These are phyloP conservation scores for Eubasilissa regina DNA, from an alignment of 1,140 invertebrate genomes.

Conservation along the genomic window DNA sequence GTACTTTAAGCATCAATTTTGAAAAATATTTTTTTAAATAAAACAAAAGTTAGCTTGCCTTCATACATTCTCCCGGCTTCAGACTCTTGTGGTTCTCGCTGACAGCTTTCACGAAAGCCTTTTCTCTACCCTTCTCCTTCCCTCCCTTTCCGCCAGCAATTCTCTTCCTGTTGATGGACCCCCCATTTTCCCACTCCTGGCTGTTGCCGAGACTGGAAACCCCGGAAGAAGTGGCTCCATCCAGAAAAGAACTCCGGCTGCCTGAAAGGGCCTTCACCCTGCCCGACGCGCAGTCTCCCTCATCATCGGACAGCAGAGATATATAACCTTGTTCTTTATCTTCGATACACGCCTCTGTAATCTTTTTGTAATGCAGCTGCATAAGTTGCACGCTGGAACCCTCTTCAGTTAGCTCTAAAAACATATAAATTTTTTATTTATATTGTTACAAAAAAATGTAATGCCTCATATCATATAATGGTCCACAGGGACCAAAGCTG, in stretches of 20 bases:
- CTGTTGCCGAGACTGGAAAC: not conserved
- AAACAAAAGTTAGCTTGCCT: slow-evolving; percentile 63
- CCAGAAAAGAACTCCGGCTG: too few relatives aligned
- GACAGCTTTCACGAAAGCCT: slow-evolving; percentile 61
- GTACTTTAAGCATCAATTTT: too few relatives aligned
- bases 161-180: not conserved
- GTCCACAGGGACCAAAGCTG: too few relatives aligned
- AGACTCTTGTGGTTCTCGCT: slow-evolving; percentile 63
- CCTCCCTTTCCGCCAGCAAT: not conserved
- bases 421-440: too few relatives aligned
- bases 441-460: too few relatives aligned
- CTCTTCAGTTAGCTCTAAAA: too few relatives aligned
- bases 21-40: not conserved
- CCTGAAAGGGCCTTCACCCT: too few relatives aligned
- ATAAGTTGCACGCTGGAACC: too few relatives aligned
- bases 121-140: slow-evolving; percentile 57
- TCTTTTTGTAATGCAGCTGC: too few relatives aligned
- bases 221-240: not conserved
- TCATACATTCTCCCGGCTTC: slow-evolving; percentile 74
- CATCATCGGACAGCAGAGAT: slow-evolving; percentile 33
- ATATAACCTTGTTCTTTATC: slow-evolving; percentile 21
- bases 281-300: not conserved
- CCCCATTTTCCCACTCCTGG: not conserved
- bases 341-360: not conserved
- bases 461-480: too few relatives aligned